A percentile compares a stretch with the other conserved stretches of the same genome.
Evolutionary conservation across 2,888 invertebrate species (phyloP).

Genomic region (Drosophila imparisetae): DNA sequence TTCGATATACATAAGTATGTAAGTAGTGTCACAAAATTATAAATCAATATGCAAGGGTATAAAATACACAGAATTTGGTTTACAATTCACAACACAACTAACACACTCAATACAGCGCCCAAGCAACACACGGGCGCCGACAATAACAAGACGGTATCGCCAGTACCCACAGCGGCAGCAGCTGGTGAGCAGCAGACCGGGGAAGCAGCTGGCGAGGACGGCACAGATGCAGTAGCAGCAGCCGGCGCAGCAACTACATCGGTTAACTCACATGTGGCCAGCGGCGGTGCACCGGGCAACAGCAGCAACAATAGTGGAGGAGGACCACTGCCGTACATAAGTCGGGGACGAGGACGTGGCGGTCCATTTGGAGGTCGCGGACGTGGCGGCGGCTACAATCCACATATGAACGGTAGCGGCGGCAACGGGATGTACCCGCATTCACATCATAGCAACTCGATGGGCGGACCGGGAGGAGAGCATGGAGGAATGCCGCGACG

Average conservation of each 20-base stretch:
- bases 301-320: slow-evolving; percentile 49
- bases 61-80: background rate
- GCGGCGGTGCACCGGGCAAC: slow-evolving; percentile 50
- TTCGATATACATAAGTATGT: background rate
- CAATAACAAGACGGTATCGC: slow-evolving; percentile 83
- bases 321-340: slow-evolving; percentile 63
- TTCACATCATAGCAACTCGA: slow-evolving; percentile 65
- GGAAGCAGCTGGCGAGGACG: slow-evolving; percentile 50
- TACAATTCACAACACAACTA: slow-evolving; percentile 5
- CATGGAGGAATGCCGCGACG: slow-evolving; percentile 80
- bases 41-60: slow-evolving; percentile 3
- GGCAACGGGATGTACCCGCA: slow-evolving; percentile 71
- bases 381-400: slow-evolving; percentile 77
- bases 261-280: slow-evolving; percentile 52
- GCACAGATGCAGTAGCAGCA: slow-evolving; percentile 38
- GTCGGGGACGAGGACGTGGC: slow-evolving; percentile 83
- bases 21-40: background rate
- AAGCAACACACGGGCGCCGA: slow-evolving; percentile 84
- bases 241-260: slow-evolving; percentile 36
- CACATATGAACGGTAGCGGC: slow-evolving; percentile 78
- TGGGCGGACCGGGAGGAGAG: slow-evolving; percentile 73
- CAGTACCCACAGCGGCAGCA: slow-evolving; percentile 73
- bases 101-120: slow-evolving; percentile 64
- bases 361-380: slow-evolving; percentile 77
- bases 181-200: slow-evolving; percentile 42